phyloP scores from a whole-genome alignment of 2,113 vertebrate genomes.

The Oryzias javanicus region DNA sequence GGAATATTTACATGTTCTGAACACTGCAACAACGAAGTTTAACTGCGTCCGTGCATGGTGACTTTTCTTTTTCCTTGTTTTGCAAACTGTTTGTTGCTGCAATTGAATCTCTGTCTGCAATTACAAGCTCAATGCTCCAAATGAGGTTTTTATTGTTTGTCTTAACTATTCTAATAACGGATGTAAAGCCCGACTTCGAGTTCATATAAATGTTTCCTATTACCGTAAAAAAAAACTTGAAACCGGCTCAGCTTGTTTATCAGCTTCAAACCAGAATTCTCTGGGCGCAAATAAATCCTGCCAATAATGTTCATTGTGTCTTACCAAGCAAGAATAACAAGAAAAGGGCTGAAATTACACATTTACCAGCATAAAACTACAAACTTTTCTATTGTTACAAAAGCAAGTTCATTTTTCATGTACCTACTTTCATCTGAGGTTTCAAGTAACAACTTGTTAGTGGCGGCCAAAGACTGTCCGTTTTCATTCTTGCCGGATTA shows the following conservation, averaged over 20 bases:
- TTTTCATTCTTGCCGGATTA: conserved; percentile 37
- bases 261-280: conserved; percentile 71
- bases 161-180: conserved; percentile 63
- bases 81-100: conserved; percentile 56
- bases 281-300: conserved; percentile 64
- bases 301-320: conserved; percentile 68
- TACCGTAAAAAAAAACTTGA: conserved; percentile 64
- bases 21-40: conserved; percentile 40
- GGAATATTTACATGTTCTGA: conserved; percentile 26
- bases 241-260: conserved; percentile 68
- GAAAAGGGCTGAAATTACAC: conserved; percentile 69
- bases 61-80: conserved; percentile 26
- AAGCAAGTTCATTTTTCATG: conserved; percentile 74
- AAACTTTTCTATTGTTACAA: conserved; percentile 69
- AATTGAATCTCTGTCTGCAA: conserved; percentile 48
- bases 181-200: conserved; percentile 60
- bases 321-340: conserved; percentile 69
- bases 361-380: conserved; percentile 62
- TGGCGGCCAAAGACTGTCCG: conserved; percentile 64
- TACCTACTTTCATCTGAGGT: conserved; percentile 60
- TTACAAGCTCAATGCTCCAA: conserved; percentile 51
- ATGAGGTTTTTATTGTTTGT: conserved; percentile 65
- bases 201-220: conserved; percentile 69
- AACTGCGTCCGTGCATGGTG: conserved; percentile 27
- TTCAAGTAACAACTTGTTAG: conserved; percentile 71